These are phyloP conservation scores for Microtus pennsylvanicus DNA, from an alignment of 2,113 vertebrate genomes.

Conservation along the genomic window DNA sequence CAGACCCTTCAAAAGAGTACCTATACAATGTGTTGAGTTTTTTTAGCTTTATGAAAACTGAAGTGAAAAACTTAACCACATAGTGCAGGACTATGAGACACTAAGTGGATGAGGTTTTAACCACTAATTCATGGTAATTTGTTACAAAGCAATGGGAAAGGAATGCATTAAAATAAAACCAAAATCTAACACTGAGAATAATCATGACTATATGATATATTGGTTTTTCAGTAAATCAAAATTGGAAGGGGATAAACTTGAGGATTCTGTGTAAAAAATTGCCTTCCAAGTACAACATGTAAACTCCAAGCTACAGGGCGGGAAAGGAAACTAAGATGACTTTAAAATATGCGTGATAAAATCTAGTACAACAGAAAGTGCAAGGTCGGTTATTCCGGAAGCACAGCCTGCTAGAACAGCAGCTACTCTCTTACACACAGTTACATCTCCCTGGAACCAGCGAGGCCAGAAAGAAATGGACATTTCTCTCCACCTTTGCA, in stretches of 20 bases:
- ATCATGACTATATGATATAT: neutral
- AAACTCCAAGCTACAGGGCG: conserved; percentile 50
- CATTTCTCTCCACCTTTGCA: conserved; percentile 79
- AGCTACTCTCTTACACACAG: neutral
- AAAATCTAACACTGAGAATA: conserved; percentile 42
- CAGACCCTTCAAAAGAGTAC: neutral
- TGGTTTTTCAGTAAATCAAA: conserved; percentile 52
- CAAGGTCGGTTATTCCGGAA: conserved; percentile 46
- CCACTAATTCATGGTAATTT: conserved; percentile 37
- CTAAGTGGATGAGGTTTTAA: conserved; percentile 19
- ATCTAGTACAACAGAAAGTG: conserved; percentile 68
- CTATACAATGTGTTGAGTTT: neutral
- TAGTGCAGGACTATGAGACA: neutral
- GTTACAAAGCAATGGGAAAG: conserved; percentile 51
- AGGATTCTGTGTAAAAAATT: conserved; percentile 48
- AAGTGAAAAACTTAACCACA: neutral
- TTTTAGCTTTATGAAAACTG: conserved; percentile 54
- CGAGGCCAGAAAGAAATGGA: conserved; percentile 63
- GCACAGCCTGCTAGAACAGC: conserved; percentile 73
- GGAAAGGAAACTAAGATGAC: conserved; percentile 57
- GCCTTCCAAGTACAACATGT: conserved; percentile 36
- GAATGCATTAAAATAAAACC: conserved; percentile 5
- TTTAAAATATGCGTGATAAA: conserved; percentile 55
- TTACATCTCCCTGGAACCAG: conserved; percentile 67
- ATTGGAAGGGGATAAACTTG: conserved; percentile 35